Conservation (phyloP, 2,888 invertebrate species). For the Hypsopygia costalis region DNA sequence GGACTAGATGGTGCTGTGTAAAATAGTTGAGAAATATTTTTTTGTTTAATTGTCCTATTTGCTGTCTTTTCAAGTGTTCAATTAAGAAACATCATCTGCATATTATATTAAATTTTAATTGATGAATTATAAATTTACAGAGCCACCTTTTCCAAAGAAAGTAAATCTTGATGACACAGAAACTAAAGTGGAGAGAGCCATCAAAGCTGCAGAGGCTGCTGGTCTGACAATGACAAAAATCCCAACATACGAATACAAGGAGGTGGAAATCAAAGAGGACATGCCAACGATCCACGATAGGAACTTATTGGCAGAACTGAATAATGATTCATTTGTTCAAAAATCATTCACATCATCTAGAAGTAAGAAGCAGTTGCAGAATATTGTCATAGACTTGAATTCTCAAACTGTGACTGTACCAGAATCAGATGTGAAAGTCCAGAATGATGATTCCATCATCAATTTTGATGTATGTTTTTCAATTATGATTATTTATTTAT, state of each 20-base stretch:
- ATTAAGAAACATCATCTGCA: too few relatives aligned
- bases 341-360: slow-evolving; percentile 80
- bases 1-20: too few relatives aligned
- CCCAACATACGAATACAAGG: slow-evolving; percentile 72
- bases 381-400: slow-evolving; percentile 87
- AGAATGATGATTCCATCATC: slow-evolving; percentile 82
- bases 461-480: slow-evolving; percentile 83
- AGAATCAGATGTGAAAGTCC: slow-evolving; percentile 64
- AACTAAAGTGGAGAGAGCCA: slow-evolving; percentile 67
- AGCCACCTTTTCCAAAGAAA: slow-evolving; percentile 35
- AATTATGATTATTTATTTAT: too few relatives aligned
- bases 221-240: slow-evolving; percentile 74
- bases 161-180: slow-evolving; percentile 64
- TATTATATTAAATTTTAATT: too few relatives aligned
- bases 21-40: too few relatives aligned
- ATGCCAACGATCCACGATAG: slow-evolving; percentile 78
- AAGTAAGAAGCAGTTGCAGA: slow-evolving; percentile 82
- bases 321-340: slow-evolving; percentile 84
- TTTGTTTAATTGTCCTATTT: too few relatives aligned
- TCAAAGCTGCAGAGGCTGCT: slow-evolving; percentile 73
- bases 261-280: slow-evolving; percentile 68
- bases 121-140: slow-evolving; percentile 32
- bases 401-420: slow-evolving; percentile 86
- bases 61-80: too few relatives aligned
- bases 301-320: slow-evolving; percentile 84